Conservation (phyloP, 2,888 invertebrate genomes). For the Lepetodrilus schrolli region DNA sequence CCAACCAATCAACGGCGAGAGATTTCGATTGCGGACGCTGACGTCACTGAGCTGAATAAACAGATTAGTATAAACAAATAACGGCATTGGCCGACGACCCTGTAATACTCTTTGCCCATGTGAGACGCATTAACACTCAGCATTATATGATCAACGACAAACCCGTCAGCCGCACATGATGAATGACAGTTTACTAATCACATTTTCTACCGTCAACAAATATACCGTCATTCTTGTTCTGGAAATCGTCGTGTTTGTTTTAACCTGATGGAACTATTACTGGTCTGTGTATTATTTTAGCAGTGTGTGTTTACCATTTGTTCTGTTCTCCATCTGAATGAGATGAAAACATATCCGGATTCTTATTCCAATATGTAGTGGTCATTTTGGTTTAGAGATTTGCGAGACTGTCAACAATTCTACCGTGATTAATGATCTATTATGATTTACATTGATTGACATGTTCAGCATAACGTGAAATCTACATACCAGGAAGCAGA, state of each 20-base stretch:
- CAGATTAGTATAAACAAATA: constrained; percentile 25
- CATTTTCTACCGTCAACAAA: background rate
- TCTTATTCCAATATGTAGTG: background rate
- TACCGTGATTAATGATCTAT: no score
- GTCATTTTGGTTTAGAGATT: no score
- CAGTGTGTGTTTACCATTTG: background rate
- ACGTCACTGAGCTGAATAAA: constrained; percentile 18
- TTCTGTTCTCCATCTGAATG: background rate
- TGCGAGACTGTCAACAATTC: no score
- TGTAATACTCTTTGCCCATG: background rate
- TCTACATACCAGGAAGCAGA: no score
- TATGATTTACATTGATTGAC: no score
- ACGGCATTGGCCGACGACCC: constrained; percentile 4
- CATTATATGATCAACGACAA: constrained; percentile 1
- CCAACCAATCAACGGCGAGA: no score
- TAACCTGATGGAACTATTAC: background rate
- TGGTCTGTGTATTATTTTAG: constrained; percentile 11
- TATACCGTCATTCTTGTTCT: constrained; percentile 9
- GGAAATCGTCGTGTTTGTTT: background rate
- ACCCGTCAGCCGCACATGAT: background rate
- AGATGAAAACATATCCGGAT: background rate
- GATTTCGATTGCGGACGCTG: background rate
- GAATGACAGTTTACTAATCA: background rate
- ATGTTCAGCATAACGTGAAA: no score
- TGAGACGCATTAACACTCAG: background rate